Conservation (phyloP, 2,113 vertebrate genomes). For the Trogon surrucura region DNA sequence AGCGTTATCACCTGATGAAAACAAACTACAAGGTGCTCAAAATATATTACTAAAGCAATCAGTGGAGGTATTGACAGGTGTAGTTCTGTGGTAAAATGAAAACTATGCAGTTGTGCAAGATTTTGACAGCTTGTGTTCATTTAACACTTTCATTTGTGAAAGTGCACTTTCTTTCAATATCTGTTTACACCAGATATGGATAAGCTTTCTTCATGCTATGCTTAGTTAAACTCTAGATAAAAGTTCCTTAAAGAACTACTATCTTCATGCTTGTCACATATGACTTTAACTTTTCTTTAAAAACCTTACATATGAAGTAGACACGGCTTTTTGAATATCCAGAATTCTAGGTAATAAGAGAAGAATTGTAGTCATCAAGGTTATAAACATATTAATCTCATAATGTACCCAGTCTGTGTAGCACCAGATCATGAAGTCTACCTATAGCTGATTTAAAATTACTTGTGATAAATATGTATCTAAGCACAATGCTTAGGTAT, state of each 20-base stretch:
- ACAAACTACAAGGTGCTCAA: neutral
- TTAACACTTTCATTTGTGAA: neutral
- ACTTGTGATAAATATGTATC: slow-evolving; percentile 2
- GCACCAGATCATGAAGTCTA: slow-evolving; percentile 19
- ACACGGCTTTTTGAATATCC: neutral
- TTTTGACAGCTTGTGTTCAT: neutral
- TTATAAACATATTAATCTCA: neutral
- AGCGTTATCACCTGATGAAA: neutral
- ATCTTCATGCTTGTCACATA: neutral
- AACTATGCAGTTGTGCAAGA: neutral
- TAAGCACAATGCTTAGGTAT: neutral
- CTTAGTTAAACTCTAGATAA: neutral
- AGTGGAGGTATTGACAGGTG: neutral
- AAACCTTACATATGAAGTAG: neutral
- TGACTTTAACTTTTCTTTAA: neutral
- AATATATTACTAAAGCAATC: neutral
- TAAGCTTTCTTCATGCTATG: neutral
- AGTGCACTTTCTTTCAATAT: neutral
- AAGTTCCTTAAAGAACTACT: neutral
- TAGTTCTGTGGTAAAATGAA: neutral
- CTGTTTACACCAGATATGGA: neutral
- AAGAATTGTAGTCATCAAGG: neutral
- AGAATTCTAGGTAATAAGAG: neutral
- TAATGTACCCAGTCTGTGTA: neutral
- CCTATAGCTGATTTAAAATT: slow-evolving; percentile 53